Conservation (phyloP, 2,888 invertebrate species). For the Crematogaster levior region DNA sequence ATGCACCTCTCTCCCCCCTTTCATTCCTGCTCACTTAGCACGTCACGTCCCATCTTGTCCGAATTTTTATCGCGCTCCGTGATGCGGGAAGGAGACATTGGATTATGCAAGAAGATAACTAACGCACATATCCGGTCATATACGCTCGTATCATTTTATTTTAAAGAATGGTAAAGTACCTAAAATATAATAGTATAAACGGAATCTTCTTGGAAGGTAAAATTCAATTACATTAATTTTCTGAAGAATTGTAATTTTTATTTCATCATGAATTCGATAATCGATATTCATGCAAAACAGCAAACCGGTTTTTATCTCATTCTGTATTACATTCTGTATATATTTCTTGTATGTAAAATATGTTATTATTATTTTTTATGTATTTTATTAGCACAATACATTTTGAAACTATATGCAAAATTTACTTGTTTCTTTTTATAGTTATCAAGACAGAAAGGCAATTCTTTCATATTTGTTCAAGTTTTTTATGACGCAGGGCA, state of each 20-base stretch:
- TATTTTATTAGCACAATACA: not conserved
- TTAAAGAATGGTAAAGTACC: not conserved
- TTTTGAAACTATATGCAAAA: not conserved
- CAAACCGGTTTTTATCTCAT: not conserved
- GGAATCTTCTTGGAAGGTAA: too few relatives aligned
- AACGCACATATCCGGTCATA: not conserved
- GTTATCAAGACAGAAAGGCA: not conserved
- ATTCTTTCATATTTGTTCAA: too few relatives aligned
- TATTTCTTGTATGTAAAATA: not conserved
- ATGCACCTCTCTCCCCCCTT: not conserved
- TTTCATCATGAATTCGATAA: not conserved
- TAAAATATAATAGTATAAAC: not conserved
- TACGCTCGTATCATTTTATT: not conserved
- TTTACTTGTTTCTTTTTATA: not conserved
- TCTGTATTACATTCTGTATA: too few relatives aligned
- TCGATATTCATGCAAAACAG: not conserved
- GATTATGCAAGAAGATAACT: slow-evolving; percentile 21
- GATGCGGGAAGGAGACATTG: slow-evolving; percentile 23
- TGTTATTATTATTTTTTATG: not conserved
- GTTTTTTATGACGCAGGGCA: not conserved
- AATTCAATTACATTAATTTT: not conserved
- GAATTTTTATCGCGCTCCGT: slow-evolving; percentile 37
- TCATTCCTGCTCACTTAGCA: not conserved
- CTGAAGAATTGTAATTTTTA: not conserved
- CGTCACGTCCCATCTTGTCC: slow-evolving; percentile 39